phyloP scores from a whole-genome alignment of 64 coral and sea anemone genomes.

The Montipora capricornis region DNA sequence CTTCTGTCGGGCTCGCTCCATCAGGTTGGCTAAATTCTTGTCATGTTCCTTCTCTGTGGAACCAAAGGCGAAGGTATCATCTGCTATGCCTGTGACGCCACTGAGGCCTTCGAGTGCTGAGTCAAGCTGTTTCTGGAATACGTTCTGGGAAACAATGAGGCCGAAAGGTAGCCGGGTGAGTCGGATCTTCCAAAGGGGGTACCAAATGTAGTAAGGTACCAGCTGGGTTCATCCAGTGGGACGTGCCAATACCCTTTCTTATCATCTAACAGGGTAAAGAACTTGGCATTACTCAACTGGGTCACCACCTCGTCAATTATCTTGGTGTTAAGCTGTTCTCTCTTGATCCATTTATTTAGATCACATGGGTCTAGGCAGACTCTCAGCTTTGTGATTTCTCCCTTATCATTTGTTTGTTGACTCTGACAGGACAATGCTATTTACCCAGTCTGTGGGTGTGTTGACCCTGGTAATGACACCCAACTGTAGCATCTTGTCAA shows the following conservation, averaged over 20 bases:
- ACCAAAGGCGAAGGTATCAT: slow-evolving; percentile 43
- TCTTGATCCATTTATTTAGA: too few relatives aligned
- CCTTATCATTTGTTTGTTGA: slow-evolving; percentile 35
- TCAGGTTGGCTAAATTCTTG: slow-evolving; percentile 2
- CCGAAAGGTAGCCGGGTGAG: slow-evolving; percentile 54
- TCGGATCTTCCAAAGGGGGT: slow-evolving; percentile 24
- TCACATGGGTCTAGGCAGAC: too few relatives aligned
- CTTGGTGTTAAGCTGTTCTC: slow-evolving; percentile 26
- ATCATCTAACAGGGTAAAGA: slow-evolving; percentile 46
- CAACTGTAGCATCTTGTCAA: neutral
- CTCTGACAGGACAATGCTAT: slow-evolving; percentile 38
- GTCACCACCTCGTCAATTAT: slow-evolving; percentile 49
- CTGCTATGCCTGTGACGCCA: slow-evolving; percentile 47
- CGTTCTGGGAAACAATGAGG: slow-evolving; percentile 48
- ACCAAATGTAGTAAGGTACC: slow-evolving; percentile 41
- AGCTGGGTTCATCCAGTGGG: slow-evolving; percentile 53
- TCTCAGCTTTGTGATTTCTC: slow-evolving; percentile 49
- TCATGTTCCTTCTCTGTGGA: slow-evolving; percentile 41
- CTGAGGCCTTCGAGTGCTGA: slow-evolving; percentile 4
- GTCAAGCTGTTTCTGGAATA: slow-evolving; percentile 68
- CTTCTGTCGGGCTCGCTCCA: slow-evolving; percentile 1
- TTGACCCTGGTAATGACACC: neutral
- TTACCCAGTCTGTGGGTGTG: slow-evolving; percentile 65
- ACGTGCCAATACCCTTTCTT: slow-evolving; percentile 74
- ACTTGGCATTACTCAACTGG: slow-evolving; percentile 44